Conservation (phyloP, 2,797 vertebrate genomes). For the Urophycis tenuis region DNA sequence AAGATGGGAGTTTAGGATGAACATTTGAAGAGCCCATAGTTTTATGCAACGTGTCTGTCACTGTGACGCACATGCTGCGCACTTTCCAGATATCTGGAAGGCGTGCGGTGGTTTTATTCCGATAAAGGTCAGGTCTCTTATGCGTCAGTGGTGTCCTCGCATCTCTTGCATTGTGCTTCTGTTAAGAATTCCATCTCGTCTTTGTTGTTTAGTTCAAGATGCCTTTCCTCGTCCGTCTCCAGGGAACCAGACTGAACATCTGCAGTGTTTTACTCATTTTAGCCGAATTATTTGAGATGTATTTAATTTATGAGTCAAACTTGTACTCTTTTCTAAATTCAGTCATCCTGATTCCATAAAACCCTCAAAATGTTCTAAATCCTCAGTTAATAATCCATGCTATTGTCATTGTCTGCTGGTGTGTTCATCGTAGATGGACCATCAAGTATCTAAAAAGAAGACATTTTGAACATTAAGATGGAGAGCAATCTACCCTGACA, state of each 20-base stretch:
- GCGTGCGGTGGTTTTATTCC: slow-evolving; percentile 39
- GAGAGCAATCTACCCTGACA: not conserved
- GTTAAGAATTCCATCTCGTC: slow-evolving; percentile 49
- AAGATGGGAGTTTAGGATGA: slow-evolving; percentile 33
- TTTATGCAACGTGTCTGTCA: slow-evolving; percentile 38
- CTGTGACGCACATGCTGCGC: slow-evolving; percentile 60
- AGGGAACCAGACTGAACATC: slow-evolving; percentile 31
- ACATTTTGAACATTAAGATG: slow-evolving; percentile 2
- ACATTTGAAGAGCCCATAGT: slow-evolving; percentile 37
- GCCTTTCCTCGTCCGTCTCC: slow-evolving; percentile 29
- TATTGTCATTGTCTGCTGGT: slow-evolving; percentile 17
- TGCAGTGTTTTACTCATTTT: slow-evolving; percentile 46
- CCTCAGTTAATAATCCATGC: slow-evolving; percentile 28
- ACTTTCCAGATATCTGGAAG: slow-evolving; percentile 50
- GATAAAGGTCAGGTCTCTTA: slow-evolving; percentile 60
- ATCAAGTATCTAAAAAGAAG: slow-evolving; percentile 21
- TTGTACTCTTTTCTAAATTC: slow-evolving; percentile 18
- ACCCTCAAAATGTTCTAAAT: slow-evolving; percentile 15
- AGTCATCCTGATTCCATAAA: slow-evolving; percentile 7
- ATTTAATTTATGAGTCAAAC: slow-evolving; percentile 17
- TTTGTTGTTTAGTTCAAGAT: slow-evolving; percentile 21
- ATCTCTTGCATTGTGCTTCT: slow-evolving; percentile 54
- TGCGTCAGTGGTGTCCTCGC: slow-evolving; percentile 58
- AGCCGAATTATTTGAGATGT: slow-evolving; percentile 30
- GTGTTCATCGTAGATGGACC: slow-evolving; percentile 19